These are phyloP conservation scores for Fundulus diaphanus DNA, from an alignment of 2,797 vertebrate species.

Conservation along the genomic window DNA sequence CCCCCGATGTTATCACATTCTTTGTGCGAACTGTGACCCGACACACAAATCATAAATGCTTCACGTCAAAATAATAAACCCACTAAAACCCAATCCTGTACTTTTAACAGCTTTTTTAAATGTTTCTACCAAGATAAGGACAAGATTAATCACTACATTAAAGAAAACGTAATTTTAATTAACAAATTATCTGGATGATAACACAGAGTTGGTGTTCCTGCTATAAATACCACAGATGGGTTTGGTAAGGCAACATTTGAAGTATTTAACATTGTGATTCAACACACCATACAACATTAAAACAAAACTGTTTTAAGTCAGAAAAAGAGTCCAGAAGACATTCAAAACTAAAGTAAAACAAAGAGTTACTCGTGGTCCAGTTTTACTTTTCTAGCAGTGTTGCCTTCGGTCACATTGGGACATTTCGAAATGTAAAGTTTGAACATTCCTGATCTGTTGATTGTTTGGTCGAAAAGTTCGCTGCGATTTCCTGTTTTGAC, in stretches of 20 bases:
- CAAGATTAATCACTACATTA: no score
- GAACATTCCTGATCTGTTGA: slow-evolving; percentile 5
- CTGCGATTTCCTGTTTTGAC: slow-evolving; percentile 31
- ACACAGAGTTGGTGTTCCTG: neutral
- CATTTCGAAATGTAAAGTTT: neutral
- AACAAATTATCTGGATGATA: no score
- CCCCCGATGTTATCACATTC: slow-evolving; percentile 59
- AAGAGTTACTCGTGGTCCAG: neutral
- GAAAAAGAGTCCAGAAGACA: no score
- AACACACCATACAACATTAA: no score
- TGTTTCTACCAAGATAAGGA: neutral
- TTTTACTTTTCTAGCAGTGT: neutral
- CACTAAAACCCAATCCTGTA: neutral
- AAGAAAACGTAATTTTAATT: no score
- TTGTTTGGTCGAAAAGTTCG: neutral
- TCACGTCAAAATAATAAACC: neutral
- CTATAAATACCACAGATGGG: no score
- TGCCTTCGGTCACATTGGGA: neutral
- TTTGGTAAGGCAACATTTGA: no score
- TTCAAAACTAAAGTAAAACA: neutral
- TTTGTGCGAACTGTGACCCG: neutral
- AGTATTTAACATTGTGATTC: no score
- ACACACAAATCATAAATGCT: neutral
- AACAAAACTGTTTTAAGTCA: no score
- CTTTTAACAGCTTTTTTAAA: neutral